Percentiles rank a stretch among this genome's conserved stretches.
These are phyloP conservation scores for Drepana falcataria DNA, from an alignment of 2,888 invertebrate species.

Conservation along the genomic window DNA sequence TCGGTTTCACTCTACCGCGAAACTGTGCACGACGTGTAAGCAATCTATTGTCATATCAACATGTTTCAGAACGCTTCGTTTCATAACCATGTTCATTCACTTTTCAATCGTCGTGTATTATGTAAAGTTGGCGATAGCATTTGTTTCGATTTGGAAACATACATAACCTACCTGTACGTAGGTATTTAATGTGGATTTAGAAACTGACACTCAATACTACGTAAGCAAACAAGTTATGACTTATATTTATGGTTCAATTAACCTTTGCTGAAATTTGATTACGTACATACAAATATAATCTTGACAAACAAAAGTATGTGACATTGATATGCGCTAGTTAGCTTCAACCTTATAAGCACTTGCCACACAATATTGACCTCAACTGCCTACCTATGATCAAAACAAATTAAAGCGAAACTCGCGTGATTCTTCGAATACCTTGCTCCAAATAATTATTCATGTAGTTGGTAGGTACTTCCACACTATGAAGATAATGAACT, in stretches of 20 bases:
- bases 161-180: not conserved
- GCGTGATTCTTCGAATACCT: conserved; percentile 21
- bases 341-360: conserved; percentile 17
- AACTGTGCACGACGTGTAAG: conserved; percentile 8
- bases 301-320: conserved; percentile 18
- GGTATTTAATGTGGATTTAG: too few species aligned
- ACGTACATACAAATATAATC: too few species aligned
- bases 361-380: conserved; percentile 18
- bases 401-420: not conserved
- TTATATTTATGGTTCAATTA: too few species aligned
- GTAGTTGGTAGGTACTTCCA: not conserved
- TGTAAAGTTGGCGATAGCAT: not conserved
- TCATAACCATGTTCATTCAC: not conserved
- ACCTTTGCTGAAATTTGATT: too few species aligned
- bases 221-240: too few species aligned
- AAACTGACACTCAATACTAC: too few species aligned
- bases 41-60: conserved; percentile 7
- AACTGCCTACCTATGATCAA: conserved; percentile 4
- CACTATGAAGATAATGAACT: not conserved
- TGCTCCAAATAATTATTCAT: conserved; percentile 22
- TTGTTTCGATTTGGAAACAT: not conserved
- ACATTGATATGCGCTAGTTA: conserved; percentile 24
- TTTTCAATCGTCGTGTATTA: not conserved
- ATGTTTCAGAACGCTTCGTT: not conserved
- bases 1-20: conserved; percentile 32